Evolutionary conservation across 1,140 invertebrate genomes (phyloP), one percentile per base, ranked within the genome.

Genomic region (Varroa destructor): DNA sequence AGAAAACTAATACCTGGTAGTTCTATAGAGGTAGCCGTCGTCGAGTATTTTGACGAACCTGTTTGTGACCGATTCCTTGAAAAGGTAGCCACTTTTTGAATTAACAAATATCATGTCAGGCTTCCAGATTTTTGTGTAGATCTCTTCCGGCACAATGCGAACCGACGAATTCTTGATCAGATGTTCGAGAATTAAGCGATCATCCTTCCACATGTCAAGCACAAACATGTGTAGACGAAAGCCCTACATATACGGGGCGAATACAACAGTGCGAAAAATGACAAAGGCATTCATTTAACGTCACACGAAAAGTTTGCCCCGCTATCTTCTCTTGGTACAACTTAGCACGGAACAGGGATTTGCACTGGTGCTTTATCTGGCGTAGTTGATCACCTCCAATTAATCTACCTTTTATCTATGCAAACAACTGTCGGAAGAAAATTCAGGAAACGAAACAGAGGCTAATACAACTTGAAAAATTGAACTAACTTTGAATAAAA

Each of bases 181-280:
- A 12, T 40, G 40, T 40, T 67, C 37, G 1, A 67, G 37, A 40
- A 12, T 67, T 46, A 67, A 37, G 10, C 61, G 40, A 46, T 67
- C 61, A 67, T 67, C 61, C 40, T 67, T 67, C 61, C 61, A 67
- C 61, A 67, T 67, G 37, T 67, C 61, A 40, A 67, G 14, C 46
- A 67, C 61, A 46, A 67, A 67, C 61, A 40, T 40, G 46, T 67
- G 61, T 14, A 67, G 37, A 67, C 61, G 61, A 67, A 67, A 67
- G 37, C 61, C 61, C 61, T 67, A 46, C 36, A 51, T 8, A 8
- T 51, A 3, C 4, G 8, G 46, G 8, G 46, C 8, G 3, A 8
- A 51, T 5, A 51, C 46, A 51, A 51, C 3, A 51, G 8, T 5
- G 8, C 46, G 25, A 25, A 51, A 51, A 51, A 51, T 51, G 3